These are phyloP conservation scores for Mamestra brassicae DNA, from an alignment of 2,888 invertebrate genomes.

Conservation along the genomic window DNA sequence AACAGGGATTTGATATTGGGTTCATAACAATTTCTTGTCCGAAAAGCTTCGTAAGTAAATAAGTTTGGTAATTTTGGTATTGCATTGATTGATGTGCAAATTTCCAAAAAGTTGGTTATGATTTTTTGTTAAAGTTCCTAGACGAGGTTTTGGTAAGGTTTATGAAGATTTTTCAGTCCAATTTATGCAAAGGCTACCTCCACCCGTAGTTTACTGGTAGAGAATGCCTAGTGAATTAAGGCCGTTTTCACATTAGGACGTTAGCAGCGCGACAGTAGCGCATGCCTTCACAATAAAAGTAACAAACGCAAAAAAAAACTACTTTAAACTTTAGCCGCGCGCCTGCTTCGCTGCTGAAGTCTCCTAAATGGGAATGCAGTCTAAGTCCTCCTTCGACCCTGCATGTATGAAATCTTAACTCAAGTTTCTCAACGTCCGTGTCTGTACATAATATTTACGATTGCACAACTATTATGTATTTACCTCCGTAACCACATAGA, in stretches of 20 bases:
- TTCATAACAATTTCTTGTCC: neutral
- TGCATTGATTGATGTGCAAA: neutral
- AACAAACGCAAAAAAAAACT: no score
- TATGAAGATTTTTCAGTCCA: slow-evolving; percentile 4
- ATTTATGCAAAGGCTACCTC: neutral
- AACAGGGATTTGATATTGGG: neutral
- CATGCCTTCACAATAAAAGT: no score
- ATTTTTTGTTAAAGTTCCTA: no score
- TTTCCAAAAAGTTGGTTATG: neutral
- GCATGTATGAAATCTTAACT: neutral
- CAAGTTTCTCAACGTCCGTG: slow-evolving; percentile 29
- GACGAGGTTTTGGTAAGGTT: neutral
- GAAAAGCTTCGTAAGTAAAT: neutral
- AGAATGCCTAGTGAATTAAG: no score
- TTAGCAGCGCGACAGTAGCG: no score
- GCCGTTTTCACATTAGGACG: no score
- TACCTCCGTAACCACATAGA: slow-evolving; percentile 34
- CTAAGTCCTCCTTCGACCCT: no score
- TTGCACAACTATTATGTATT: slow-evolving; percentile 47
- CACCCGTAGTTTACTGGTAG: no score
- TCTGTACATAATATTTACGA: slow-evolving; percentile 9
- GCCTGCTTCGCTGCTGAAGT: no score
- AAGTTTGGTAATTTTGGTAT: neutral
- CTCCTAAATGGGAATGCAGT: no score
- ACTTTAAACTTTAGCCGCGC: no score